These are phyloP conservation scores for Eulimnadia texana DNA, from an alignment of 1,140 invertebrate species.

Conservation along the genomic window DNA sequence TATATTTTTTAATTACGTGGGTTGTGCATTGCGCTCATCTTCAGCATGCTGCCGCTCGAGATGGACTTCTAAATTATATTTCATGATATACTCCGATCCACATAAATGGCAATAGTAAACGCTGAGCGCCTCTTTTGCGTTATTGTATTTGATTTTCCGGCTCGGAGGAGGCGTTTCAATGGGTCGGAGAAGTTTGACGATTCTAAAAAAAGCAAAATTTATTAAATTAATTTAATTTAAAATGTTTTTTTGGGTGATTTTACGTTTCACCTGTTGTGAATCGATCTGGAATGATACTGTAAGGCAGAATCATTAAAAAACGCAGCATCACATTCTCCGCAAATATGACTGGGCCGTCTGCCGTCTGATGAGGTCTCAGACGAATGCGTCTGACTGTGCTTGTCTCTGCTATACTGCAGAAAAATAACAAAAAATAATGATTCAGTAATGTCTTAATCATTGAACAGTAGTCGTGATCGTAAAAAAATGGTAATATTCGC, in stretches of 20 bases:
- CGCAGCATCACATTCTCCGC: constrained; percentile 39
- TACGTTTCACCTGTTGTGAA: constrained; percentile 40
- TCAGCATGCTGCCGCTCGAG: constrained; percentile 39
- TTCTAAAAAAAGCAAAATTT: no score
- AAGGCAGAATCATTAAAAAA: constrained; percentile 44
- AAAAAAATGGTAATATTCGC: no score
- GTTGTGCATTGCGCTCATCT: constrained; percentile 36
- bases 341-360: constrained; percentile 29
- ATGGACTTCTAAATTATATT: constrained; percentile 48
- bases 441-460: background rate
- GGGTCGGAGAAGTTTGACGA: constrained; percentile 35
- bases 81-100: constrained; percentile 48
- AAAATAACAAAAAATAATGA: background rate
- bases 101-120: constrained; percentile 52
- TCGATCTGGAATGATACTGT: constrained; percentile 44
- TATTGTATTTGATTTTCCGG: constrained; percentile 41
- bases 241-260: no score
- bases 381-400: constrained; percentile 34
- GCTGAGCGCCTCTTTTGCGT: constrained; percentile 38
- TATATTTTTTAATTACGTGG: constrained; percentile 24
- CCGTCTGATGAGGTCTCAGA: background rate
- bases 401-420: constrained; percentile 41
- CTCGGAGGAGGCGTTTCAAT: constrained; percentile 39
- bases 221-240: no score
- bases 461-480: no score